Evolutionary conservation across 2,113 vertebrate species (phyloP).

Genomic region (Pachycephala philippinensis): DNA sequence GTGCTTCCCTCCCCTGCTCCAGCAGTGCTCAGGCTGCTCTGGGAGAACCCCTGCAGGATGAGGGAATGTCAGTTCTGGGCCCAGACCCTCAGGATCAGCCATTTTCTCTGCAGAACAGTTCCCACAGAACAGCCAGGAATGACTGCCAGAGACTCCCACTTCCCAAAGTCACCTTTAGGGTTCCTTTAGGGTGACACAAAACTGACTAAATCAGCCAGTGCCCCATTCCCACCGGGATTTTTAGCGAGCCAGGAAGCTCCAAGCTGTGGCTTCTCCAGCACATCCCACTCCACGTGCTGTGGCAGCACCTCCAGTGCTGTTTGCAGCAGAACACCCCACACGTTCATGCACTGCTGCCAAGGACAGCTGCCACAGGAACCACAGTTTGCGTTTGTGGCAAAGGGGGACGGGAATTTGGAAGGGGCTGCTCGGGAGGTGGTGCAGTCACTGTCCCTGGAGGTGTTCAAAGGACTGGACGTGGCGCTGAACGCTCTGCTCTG

Average conservation of each 20-base stretch:
- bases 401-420: neutral
- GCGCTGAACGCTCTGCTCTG: neutral
- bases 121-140: neutral
- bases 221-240: neutral
- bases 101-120: neutral
- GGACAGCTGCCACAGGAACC: neutral
- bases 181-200: neutral
- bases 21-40: neutral
- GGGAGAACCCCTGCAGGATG: neutral
- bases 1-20: neutral
- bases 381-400: neutral
- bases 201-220: rapidly evolving
- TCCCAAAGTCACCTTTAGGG: too few relatives aligned
- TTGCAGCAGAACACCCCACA: neutral
- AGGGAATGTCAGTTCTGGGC: neutral
- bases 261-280: neutral
- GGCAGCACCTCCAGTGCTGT: neutral
- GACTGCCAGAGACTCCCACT: neutral
- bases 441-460: neutral
- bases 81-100: neutral
- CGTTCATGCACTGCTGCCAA: neutral
- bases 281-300: neutral
- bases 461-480: rapidly evolving
- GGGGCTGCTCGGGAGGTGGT: neutral
- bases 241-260: neutral